Evolutionary conservation across 2,888 invertebrate genomes (phyloP).

Genomic region (Opisthograptis luteolata): DNA sequence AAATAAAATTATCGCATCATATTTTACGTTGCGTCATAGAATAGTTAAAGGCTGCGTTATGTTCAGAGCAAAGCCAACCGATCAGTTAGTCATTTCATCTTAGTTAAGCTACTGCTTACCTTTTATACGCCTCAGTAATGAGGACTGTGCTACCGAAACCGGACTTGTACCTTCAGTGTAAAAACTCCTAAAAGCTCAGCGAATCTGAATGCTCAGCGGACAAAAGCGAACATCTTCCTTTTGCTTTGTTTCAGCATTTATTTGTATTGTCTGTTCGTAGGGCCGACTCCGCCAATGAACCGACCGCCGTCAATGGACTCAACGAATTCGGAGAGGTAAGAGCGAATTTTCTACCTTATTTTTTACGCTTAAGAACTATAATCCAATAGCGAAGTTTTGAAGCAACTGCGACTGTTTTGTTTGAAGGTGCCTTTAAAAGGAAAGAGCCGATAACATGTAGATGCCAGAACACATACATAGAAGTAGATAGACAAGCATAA

Average conservation of each 20-base stretch:
- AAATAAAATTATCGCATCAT: too few relatives aligned
- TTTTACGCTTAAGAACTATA: not conserved
- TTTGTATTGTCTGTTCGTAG: slow-evolving; percentile 67
- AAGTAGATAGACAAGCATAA: too few relatives aligned
- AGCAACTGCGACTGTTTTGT: slow-evolving; percentile 30
- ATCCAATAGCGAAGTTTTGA: slow-evolving; percentile 24
- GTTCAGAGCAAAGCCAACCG: too few relatives aligned
- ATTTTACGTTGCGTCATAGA: too few relatives aligned
- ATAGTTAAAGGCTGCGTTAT: too few relatives aligned
- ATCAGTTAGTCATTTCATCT: too few relatives aligned
- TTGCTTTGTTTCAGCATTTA: slow-evolving; percentile 60
- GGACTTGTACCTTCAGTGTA: slow-evolving; percentile 19
- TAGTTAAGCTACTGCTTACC: too few relatives aligned
- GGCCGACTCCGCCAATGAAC: slow-evolving; percentile 83
- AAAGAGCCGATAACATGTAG: not conserved
- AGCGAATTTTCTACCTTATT: slow-evolving; percentile 31
- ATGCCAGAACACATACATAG: not conserved
- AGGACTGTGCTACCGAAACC: too few relatives aligned
- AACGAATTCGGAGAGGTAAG: slow-evolving; percentile 83
- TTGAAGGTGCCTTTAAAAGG: not conserved
- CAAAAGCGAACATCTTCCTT: slow-evolving; percentile 46
- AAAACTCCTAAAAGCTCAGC: slow-evolving; percentile 14
- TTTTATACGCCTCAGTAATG: too few relatives aligned
- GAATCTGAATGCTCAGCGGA: slow-evolving; percentile 29
- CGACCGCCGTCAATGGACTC: slow-evolving; percentile 75